Conservation (phyloP, 2,113 vertebrate genomes). For the Rhinoderma darwinii region DNA sequence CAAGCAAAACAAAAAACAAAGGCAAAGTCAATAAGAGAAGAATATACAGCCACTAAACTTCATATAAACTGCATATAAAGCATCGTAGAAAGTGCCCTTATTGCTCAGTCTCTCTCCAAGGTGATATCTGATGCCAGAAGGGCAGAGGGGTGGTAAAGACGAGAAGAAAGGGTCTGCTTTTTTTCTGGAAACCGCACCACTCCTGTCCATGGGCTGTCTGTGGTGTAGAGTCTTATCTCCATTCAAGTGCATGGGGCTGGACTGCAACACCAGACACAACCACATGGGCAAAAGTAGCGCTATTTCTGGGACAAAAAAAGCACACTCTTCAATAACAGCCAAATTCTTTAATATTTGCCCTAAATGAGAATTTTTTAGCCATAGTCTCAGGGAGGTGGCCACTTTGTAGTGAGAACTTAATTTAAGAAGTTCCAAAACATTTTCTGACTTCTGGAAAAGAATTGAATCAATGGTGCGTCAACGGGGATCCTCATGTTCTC, state of each 20-base stretch:
- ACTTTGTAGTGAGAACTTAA: background rate
- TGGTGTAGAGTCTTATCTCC: background rate
- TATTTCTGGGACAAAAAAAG: background rate
- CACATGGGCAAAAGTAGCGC: background rate
- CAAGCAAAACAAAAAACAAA: background rate
- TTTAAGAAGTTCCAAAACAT: too few species aligned
- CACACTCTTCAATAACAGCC: background rate
- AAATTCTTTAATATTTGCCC: too few species aligned
- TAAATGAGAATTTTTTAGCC: too few species aligned
- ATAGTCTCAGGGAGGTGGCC: background rate
- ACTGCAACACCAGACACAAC: background rate
- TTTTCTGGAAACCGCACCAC: background rate
- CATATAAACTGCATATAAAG: constrained; percentile 30
- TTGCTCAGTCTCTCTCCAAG: background rate
- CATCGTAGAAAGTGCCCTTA: background rate
- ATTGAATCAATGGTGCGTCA: background rate
- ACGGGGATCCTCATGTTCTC: too few species aligned
- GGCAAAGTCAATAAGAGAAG: constrained; percentile 35
- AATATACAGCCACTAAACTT: constrained; percentile 30
- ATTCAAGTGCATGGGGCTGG: background rate
- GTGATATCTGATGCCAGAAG: background rate
- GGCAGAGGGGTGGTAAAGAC: background rate
- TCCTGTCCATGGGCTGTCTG: background rate
- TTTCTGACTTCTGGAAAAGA: background rate
- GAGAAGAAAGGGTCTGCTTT: background rate